Evolutionary conservation across 2,888 invertebrate genomes (phyloP).

Genomic region (Sceliomorpha sp.): DNA sequence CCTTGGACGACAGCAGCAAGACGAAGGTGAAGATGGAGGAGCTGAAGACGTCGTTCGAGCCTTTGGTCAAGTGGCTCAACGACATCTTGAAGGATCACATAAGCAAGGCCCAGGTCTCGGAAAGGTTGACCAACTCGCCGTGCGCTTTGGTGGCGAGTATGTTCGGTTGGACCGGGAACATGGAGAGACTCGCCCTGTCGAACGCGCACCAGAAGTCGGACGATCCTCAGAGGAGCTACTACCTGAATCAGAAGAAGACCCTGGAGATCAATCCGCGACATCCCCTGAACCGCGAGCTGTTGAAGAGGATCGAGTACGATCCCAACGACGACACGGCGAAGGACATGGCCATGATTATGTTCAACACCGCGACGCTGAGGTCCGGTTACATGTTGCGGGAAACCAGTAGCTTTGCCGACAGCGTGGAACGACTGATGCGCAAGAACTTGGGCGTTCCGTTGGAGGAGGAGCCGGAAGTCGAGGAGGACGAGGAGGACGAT

Average conservation of each 20-base stretch:
- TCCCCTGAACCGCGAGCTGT: constrained; percentile 95
- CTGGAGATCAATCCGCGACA: constrained; percentile 98
- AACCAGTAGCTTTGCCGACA: constrained; percentile 92
- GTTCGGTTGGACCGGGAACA: constrained; percentile 99
- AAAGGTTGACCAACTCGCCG: constrained; percentile 94
- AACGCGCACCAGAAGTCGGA: constrained; percentile 98
- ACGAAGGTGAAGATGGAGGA: constrained; percentile 88
- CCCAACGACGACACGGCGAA: constrained; percentile 89
- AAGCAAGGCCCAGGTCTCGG: constrained; percentile 90
- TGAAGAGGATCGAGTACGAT: constrained; percentile 90
- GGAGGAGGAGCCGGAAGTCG: constrained; percentile 84
- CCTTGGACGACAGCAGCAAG: constrained; percentile 86
- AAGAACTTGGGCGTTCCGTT: constrained; percentile 88
- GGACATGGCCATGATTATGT: constrained; percentile 93
- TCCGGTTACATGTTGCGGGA: constrained; percentile 97
- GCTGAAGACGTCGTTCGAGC: constrained; percentile 90
- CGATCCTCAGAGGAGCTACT: constrained; percentile 93
- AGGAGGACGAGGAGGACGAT: constrained; percentile 53
- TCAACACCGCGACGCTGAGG: constrained; percentile 93
- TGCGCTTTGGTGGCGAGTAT: constrained; percentile 95
- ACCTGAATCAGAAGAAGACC: constrained; percentile 96
- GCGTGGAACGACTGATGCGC: constrained; percentile 94
- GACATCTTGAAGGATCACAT: constrained; percentile 90
- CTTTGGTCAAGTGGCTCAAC: constrained; percentile 93
- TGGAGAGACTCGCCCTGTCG: constrained; percentile 95